Percentiles rank a stretch among this genome's conserved stretches.
Evolutionary conservation across 1,140 invertebrate genomes (phyloP).

Genomic region (Drosophila persimilis): DNA sequence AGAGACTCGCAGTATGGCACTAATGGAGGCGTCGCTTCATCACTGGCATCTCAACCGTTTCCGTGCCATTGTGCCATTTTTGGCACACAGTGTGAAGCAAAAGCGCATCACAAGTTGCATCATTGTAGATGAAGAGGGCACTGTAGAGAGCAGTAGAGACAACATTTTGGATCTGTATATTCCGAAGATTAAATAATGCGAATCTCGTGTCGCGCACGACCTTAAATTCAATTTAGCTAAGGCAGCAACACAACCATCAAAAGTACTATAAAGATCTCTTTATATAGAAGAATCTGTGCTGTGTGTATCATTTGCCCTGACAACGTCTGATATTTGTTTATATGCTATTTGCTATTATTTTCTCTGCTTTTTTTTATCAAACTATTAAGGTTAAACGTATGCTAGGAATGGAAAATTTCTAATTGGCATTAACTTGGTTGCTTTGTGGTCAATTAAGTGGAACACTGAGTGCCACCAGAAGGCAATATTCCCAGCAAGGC

Average conservation of each 20-base stretch:
- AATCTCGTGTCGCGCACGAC: slow-evolving; percentile 74
- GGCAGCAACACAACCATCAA: slow-evolving; percentile 29
- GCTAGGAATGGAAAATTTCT: slow-evolving; percentile 36
- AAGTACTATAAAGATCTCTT: slow-evolving; percentile 10
- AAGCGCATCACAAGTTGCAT: slow-evolving; percentile 65
- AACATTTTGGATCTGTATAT: slow-evolving; percentile 19
- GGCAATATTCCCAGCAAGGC: background rate
- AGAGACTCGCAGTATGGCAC: slow-evolving; percentile 44
- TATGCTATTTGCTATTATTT: slow-evolving; percentile 32
- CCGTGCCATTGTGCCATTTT: slow-evolving; percentile 63
- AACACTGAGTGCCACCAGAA: slow-evolving; percentile 10
- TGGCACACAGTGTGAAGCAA: slow-evolving; percentile 51
- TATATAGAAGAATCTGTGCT: slow-evolving; percentile 19
- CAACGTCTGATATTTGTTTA: slow-evolving; percentile 56
- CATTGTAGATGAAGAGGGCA: slow-evolving; percentile 18
- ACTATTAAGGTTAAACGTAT: slow-evolving; percentile 68
- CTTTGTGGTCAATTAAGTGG: slow-evolving; percentile 10
- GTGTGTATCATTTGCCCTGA: background rate
- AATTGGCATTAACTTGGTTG: slow-evolving; percentile 8
- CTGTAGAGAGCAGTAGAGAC: background rate
- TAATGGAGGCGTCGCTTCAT: slow-evolving; percentile 67
- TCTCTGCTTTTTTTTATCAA: slow-evolving; percentile 51
- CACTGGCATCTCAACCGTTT: slow-evolving; percentile 9
- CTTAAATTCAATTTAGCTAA: slow-evolving; percentile 79
- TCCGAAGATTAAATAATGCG: slow-evolving; percentile 62